phyloP scores from a whole-genome alignment of 2,113 vertebrate genomes.

The Chionis minor region DNA sequence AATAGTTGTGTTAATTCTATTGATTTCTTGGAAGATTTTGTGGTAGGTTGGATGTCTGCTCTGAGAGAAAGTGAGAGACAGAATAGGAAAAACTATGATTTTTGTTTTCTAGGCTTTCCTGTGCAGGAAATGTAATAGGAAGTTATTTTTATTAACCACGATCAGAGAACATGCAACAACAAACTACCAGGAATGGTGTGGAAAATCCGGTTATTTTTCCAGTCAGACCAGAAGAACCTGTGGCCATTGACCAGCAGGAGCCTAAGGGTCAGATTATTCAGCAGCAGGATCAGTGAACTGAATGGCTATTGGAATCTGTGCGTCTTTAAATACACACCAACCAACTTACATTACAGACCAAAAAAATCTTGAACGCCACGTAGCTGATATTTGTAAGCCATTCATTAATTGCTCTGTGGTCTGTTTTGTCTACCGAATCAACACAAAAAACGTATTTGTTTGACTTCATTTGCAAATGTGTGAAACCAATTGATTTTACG shows the following conservation, averaged over 20 bases:
- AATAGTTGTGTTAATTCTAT: background rate
- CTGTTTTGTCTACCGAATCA: background rate
- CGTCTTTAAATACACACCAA: background rate
- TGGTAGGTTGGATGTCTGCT: background rate
- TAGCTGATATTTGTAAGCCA: background rate
- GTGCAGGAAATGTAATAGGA: constrained; percentile 66
- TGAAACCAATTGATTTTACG: background rate
- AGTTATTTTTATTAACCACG: constrained; percentile 38
- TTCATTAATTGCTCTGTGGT: background rate
- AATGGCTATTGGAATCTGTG: background rate
- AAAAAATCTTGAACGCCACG: background rate
- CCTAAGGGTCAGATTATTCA: background rate
- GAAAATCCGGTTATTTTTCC: constrained; percentile 29
- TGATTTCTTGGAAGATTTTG: background rate
- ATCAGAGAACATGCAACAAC: background rate
- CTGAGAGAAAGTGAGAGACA: constrained; percentile 8
- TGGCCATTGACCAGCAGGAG: background rate
- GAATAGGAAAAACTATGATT: background rate
- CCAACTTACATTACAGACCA: background rate
- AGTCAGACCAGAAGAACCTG: constrained; percentile 13
- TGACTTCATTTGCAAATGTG: background rate
- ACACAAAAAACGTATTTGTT: background rate
- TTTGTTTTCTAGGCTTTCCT: constrained; percentile 30
- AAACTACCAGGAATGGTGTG: constrained; percentile 6
- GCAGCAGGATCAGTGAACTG: background rate